Conservation (phyloP, 92 coral and sea anemone genomes). For the Nematostella vectensis region DNA sequence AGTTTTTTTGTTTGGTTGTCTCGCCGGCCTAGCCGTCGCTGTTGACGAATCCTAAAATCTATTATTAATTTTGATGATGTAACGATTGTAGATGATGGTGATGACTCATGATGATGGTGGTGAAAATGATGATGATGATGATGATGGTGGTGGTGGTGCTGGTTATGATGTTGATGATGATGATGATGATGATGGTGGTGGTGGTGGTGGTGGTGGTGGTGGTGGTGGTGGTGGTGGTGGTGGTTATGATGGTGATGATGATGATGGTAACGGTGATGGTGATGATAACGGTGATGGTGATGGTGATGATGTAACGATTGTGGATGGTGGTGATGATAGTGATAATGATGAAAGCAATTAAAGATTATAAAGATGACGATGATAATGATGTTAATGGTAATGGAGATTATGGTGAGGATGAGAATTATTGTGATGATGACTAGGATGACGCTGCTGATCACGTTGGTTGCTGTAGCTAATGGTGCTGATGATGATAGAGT, state of each 20-base stretch:
- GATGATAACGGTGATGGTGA: not conserved
- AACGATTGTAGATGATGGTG: too few relatives aligned
- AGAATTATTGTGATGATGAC: too few relatives aligned
- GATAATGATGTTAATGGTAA: not conserved
- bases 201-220: not conserved
- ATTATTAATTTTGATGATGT: too few relatives aligned
- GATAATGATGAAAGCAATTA: not conserved
- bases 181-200: slow-evolving; percentile 2
- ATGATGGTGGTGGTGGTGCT: too few relatives aligned
- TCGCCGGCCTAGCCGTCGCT: too few relatives aligned
- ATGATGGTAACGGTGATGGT: not conserved
- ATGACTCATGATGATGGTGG: not conserved
- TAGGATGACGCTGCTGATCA: not conserved
- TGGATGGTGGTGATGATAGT: slow-evolving; percentile 1
- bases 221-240: too few relatives aligned
- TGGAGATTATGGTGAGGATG: too few relatives aligned
- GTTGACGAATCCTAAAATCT: too few relatives aligned
- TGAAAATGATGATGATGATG: slow-evolving; percentile 4
- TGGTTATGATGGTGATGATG: too few relatives aligned
- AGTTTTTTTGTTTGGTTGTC: too few relatives aligned
- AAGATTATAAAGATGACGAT: not conserved
- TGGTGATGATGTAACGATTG: not conserved
- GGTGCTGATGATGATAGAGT: not conserved
- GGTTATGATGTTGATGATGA: too few relatives aligned
- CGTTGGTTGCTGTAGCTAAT: too few relatives aligned